Percentiles rank a stretch among this genome's conserved stretches.
Conservation (phyloP, 2,797 vertebrate species). For the Danionella dracula region DNA sequence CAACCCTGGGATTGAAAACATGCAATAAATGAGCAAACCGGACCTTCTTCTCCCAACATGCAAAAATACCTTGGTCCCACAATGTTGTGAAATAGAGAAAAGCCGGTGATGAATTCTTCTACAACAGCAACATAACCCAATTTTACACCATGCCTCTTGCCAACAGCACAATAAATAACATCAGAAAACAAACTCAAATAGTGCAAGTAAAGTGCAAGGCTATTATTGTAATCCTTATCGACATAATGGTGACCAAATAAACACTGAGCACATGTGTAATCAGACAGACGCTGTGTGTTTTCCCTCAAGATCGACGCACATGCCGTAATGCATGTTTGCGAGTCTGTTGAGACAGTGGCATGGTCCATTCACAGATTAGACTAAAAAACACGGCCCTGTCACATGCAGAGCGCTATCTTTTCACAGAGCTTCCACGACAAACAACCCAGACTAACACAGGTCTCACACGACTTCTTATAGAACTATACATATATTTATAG, state of each 20-base stretch:
- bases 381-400: conserved; percentile 26
- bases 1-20: background rate
- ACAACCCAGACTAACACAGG: conserved; percentile 45
- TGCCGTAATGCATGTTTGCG: conserved; percentile 52
- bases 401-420: conserved; percentile 32
- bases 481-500: conserved; percentile 42
- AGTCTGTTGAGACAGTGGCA: conserved; percentile 41
- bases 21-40: background rate
- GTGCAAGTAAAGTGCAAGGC: conserved; percentile 64
- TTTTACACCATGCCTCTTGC: conserved; percentile 43
- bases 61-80: conserved; percentile 22
- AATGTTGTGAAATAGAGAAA: too few species aligned
- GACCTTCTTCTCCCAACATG: conserved; percentile 31
- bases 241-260: conserved; percentile 35
- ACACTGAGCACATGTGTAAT: conserved; percentile 40
- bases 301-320: conserved; percentile 37
- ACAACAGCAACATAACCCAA: conserved; percentile 11
- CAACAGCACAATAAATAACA: conserved; percentile 58
- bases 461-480: conserved; percentile 34
- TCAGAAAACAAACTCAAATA: conserved; percentile 50
- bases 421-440: conserved; percentile 32
- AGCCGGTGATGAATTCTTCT: too few species aligned
- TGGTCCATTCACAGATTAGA: conserved; percentile 33
- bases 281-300: conserved; percentile 31
- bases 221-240: conserved; percentile 51